Percentiles rank a stretch among this genome's conserved stretches.
Evolutionary conservation across 2,888 invertebrate genomes (phyloP).

Genomic region (Cataglyphis rosenhaueri): DNA sequence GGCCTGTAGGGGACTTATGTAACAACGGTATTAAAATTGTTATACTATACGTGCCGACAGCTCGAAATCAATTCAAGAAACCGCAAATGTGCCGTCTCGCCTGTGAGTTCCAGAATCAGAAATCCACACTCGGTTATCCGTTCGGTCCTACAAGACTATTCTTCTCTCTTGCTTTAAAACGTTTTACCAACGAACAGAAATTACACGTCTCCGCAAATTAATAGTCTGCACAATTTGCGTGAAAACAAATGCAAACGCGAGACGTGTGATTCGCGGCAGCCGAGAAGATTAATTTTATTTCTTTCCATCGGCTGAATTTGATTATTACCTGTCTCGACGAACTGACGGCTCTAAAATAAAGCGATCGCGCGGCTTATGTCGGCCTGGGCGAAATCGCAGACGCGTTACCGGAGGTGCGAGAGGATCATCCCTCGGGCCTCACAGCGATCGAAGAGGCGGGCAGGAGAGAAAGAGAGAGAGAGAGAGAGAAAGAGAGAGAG

Average conservation of each 20-base stretch:
- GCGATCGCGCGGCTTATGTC: conserved; percentile 47
- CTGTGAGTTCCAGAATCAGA: conserved; percentile 3
- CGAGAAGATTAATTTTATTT: conserved; percentile 52
- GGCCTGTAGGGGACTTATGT: conserved; percentile 20
- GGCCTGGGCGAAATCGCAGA: conserved; percentile 38
- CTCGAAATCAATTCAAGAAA: conserved; percentile 48
- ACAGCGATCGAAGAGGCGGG: conserved; percentile 40
- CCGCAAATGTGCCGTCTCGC: conserved; percentile 11
- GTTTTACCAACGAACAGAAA: conserved; percentile 14
- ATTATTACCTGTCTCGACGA: conserved; percentile 47
- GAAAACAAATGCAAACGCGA: conserved; percentile 49
- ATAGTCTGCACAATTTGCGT: conserved; percentile 51
- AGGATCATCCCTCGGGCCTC: conserved; percentile 45
- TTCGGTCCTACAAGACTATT: neutral
- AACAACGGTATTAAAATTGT: conserved; percentile 50
- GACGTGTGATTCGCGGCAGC: conserved; percentile 45
- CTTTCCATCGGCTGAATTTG: conserved; percentile 50
- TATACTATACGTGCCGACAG: conserved; percentile 49
- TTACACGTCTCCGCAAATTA: conserved; percentile 49
- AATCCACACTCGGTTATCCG: conserved; percentile 4
- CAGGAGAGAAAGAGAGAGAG: neutral
- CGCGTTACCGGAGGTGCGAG: conserved; percentile 54
- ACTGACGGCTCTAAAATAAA: conserved; percentile 44
- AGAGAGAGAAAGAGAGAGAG: neutral
- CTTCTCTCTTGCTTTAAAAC: neutral